phyloP scores from a whole-genome alignment of 1,140 invertebrate species.

The Meloidogyne chitwoodi region DNA sequence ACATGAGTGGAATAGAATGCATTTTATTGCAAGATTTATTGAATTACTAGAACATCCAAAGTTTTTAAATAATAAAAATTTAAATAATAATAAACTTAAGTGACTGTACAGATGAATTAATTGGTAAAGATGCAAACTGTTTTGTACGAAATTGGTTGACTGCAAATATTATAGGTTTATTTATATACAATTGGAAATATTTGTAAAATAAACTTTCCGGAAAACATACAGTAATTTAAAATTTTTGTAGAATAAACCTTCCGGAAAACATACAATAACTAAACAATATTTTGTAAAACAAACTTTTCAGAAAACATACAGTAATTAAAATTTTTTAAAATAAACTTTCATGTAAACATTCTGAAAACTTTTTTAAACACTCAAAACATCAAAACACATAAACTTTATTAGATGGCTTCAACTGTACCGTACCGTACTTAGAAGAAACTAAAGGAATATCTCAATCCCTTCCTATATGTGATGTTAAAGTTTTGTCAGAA shows the following conservation, averaged over 20 bases:
- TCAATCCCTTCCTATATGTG: neutral
- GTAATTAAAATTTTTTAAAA: too few species aligned
- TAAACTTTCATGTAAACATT: too few species aligned
- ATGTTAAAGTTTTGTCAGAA: neutral
- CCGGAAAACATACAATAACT: too few species aligned
- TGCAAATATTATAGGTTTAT: neutral
- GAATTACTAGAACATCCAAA: constrained; percentile 52
- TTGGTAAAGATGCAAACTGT: constrained; percentile 51
- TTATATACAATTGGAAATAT: neutral
- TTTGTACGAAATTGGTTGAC: constrained; percentile 32
- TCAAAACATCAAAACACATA: too few species aligned
- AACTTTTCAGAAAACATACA: too few species aligned
- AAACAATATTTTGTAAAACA: too few species aligned
- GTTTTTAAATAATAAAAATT: neutral
- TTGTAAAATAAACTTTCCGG: neutral
- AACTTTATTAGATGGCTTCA: neutral
- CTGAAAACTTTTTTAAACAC: too few species aligned
- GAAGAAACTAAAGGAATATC: neutral
- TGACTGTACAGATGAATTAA: constrained; percentile 32
- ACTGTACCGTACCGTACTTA: neutral
- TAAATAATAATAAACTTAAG: neutral
- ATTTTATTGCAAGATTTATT: constrained; percentile 49
- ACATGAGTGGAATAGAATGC: constrained; percentile 56
- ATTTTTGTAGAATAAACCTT: too few species aligned
- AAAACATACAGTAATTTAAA: neutral